Conservation (phyloP, 92 coral and sea anemone genomes). For the Muricea muricata region DNA sequence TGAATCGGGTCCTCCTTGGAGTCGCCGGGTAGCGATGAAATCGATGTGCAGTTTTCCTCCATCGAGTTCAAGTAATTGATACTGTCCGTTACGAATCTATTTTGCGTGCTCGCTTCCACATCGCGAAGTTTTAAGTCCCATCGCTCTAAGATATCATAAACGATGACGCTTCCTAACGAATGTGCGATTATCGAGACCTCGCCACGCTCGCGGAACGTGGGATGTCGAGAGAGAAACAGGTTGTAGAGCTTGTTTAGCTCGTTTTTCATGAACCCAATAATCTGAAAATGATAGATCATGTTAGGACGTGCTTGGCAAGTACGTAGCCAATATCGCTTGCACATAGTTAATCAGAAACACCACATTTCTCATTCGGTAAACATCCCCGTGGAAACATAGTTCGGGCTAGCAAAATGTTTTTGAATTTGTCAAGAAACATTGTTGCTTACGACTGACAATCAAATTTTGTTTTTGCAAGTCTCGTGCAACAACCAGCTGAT, state of each 20-base stretch:
- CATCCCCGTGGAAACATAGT: too few relatives aligned
- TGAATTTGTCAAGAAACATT: too few relatives aligned
- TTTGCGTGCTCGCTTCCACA: conserved; percentile 73
- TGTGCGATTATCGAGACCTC: conserved; percentile 90
- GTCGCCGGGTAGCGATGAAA: neutral
- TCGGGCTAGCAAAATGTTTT: too few relatives aligned
- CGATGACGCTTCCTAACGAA: conserved; percentile 90
- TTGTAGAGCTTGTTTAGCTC: conserved; percentile 82
- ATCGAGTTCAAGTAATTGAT: conserved; percentile 77
- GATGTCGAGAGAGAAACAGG: conserved; percentile 79
- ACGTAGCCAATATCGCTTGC: too few relatives aligned
- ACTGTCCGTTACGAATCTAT: conserved; percentile 94
- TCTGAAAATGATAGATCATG: conserved; percentile 68
- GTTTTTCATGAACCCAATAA: conserved; percentile 83
- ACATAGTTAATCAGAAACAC: too few relatives aligned
- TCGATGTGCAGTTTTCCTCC: conserved; percentile 29
- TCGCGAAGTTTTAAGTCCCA: conserved; percentile 92
- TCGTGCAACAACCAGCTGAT: too few relatives aligned
- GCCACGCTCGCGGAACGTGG: conserved; percentile 75
- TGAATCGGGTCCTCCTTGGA: conserved; percentile 32
- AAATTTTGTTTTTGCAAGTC: too few relatives aligned
- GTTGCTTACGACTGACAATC: too few relatives aligned
- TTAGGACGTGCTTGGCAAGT: neutral
- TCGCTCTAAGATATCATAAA: conserved; percentile 85
- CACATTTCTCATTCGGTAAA: too few relatives aligned